phyloP scores from a whole-genome alignment of 2,888 invertebrate genomes.

The Morpho achilles region DNA sequence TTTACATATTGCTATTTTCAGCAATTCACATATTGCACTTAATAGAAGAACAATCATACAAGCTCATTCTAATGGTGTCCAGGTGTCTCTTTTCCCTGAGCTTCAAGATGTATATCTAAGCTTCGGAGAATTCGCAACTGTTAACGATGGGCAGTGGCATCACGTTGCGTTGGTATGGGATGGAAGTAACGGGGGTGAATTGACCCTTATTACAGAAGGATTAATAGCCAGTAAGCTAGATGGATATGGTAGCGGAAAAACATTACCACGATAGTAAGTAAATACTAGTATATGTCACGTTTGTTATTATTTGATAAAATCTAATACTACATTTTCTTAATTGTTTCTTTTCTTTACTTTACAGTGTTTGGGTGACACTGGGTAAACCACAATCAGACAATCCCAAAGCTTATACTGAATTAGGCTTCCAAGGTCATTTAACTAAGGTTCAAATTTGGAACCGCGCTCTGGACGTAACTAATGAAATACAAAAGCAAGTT shows the following conservation, averaged over 20 bases:
- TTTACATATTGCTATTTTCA: conserved; percentile 46
- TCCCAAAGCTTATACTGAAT: conserved; percentile 89
- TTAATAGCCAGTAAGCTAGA: conserved; percentile 95
- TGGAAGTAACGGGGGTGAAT: conserved; percentile 89
- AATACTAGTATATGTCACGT: background rate
- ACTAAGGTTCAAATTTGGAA: conserved; percentile 98
- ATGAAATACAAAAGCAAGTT: conserved; percentile 96
- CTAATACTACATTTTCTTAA: background rate
- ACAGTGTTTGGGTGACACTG: conserved; percentile 93
- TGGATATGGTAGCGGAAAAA: conserved; percentile 91
- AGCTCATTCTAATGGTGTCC: conserved; percentile 95
- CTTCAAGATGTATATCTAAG: conserved; percentile 93
- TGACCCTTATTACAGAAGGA: conserved; percentile 96
- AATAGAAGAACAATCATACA: conserved; percentile 91
- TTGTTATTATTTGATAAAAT: background rate
- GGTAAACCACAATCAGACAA: conserved; percentile 92
- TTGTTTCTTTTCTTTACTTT: conserved; percentile 34
- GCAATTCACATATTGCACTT: conserved; percentile 87
- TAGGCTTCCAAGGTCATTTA: conserved; percentile 96
- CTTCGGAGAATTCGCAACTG: conserved; percentile 93
- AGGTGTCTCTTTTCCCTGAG: conserved; percentile 93
- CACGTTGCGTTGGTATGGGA: conserved; percentile 97
- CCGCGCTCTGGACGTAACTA: conserved; percentile 92
- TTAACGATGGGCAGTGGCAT: conserved; percentile 98
- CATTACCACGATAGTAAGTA: conserved; percentile 89